Evolutionary conservation across 2,113 vertebrate species (phyloP).

Genomic region (Benitochromis conjunctus): DNA sequence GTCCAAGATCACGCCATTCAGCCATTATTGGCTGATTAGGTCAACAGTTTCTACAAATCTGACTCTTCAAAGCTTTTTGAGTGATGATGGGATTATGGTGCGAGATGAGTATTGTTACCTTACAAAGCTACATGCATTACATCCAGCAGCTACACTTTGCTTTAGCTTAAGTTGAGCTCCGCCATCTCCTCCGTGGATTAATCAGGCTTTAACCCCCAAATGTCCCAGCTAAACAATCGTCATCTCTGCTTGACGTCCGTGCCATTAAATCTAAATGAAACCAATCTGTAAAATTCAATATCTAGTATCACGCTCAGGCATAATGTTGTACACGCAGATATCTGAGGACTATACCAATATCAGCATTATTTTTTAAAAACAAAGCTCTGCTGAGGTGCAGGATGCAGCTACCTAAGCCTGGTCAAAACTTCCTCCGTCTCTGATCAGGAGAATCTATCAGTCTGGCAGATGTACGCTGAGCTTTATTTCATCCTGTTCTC

Average conservation of each 20-base stretch:
- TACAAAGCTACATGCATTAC: background rate
- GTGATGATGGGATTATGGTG: background rate
- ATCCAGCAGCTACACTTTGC: background rate
- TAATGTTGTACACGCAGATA: background rate
- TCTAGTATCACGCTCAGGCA: background rate
- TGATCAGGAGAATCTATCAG: background rate
- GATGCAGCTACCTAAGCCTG: background rate
- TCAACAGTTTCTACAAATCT: background rate
- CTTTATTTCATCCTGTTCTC: background rate
- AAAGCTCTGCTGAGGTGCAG: background rate
- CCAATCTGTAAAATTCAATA: background rate
- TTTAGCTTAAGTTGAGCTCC: background rate
- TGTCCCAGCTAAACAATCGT: background rate
- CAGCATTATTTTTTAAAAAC: background rate
- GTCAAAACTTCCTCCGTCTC: background rate
- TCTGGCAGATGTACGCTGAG: background rate
- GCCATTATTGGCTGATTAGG: background rate
- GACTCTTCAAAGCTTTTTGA: background rate
- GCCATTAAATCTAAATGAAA: background rate
- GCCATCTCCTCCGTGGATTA: background rate
- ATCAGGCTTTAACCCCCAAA: background rate
- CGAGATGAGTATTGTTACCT: background rate
- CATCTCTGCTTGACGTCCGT: background rate
- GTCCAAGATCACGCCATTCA: background rate
- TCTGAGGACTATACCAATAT: background rate